Evolutionary conservation across 2,888 invertebrate genomes (phyloP).

Genomic region (Dastarcus helophoroides): DNA sequence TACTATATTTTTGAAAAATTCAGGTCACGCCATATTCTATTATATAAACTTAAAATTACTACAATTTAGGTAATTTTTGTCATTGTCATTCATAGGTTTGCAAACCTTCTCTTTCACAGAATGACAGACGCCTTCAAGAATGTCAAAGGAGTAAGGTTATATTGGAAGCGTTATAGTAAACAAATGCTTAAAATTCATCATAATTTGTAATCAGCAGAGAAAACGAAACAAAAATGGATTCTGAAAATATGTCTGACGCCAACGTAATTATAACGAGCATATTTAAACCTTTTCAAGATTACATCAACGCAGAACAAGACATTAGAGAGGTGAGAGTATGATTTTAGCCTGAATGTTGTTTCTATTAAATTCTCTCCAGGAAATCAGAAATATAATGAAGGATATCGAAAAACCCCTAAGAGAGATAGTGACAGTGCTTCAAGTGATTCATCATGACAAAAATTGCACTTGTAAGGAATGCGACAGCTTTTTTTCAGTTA

Average conservation of each 20-base stretch:
- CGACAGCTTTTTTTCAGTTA: constrained; percentile 2
- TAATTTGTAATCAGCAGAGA: too few relatives aligned
- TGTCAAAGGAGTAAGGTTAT: too few relatives aligned
- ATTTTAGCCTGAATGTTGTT: constrained; percentile 13
- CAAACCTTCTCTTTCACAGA: too few relatives aligned
- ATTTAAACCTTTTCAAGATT: constrained; percentile 67
- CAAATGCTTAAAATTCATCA: too few relatives aligned
- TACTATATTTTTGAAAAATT: too few relatives aligned
- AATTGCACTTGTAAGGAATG: constrained; percentile 36
- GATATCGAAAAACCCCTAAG: constrained; percentile 69
- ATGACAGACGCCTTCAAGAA: too few relatives aligned
- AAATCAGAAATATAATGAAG: constrained; percentile 56
- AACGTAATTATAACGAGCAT: constrained; percentile 23
- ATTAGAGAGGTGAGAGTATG: constrained; percentile 68
- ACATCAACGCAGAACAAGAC: constrained; percentile 68
- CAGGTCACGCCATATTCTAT: too few relatives aligned
- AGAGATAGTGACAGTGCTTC: constrained; percentile 67
- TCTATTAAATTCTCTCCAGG: constrained; percentile 34
- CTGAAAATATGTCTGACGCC: not conserved
- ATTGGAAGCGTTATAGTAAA: not conserved
- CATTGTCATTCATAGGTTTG: too few relatives aligned
- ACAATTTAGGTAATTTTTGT: too few relatives aligned
- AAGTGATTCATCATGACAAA: constrained; percentile 66
- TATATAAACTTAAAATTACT: too few relatives aligned
- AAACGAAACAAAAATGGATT: not conserved